Evolutionary conservation across 2,888 invertebrate genomes (phyloP), one percentile per base, ranked within the genome.

Genomic region (Meandrusa payeni): DNA sequence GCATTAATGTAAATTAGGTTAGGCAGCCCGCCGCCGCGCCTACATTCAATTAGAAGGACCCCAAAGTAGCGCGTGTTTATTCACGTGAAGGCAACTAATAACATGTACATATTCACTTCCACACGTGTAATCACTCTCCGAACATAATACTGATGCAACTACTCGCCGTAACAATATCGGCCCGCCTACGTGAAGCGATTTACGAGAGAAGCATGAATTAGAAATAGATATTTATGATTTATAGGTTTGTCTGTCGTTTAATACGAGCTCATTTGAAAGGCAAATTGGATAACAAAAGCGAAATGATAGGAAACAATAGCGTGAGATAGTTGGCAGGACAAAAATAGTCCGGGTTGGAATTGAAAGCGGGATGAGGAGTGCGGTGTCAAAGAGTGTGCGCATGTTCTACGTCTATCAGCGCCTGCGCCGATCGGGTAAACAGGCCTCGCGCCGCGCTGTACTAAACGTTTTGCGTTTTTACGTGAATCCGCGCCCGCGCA

Each of bases 1-100:
- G 81, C 86, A 86, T 87, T 85, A 85, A 86, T 87, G 85, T 87
- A 86, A 87, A 87, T 87, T 87, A 85, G 85, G 85, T 82, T 83
- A 86, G 79, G 78, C 69, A 69, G 73, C 71, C 60, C 66, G 72
- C 70, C 58, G 62, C 61, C 59, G 64, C 67, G 78, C 83, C 85
- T 81, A 82, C 83, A 65, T 81, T 80, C 85, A 85, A 85, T 87
- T 86, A 87, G 85, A 85, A 63, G 76, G 68, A 61, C 74, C 77
- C 76, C 67, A 77, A 81, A 81, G 76, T 78, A 77, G 81, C 76
- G 67, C 75, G 70, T 76, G 70, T 79, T 75, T 77, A 71, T 73
- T 69, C 69, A 69, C 74, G 74, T 75, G 72, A 72, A 75, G 68
- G 60, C 61, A 70, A 61, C 73, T 70, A 69, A 74, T 69, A 68